These are phyloP conservation scores for Catostylus mosaicus DNA, from an alignment of 30 jellyfish, hydroid and myxozoan genomes.

Conservation along the genomic window DNA sequence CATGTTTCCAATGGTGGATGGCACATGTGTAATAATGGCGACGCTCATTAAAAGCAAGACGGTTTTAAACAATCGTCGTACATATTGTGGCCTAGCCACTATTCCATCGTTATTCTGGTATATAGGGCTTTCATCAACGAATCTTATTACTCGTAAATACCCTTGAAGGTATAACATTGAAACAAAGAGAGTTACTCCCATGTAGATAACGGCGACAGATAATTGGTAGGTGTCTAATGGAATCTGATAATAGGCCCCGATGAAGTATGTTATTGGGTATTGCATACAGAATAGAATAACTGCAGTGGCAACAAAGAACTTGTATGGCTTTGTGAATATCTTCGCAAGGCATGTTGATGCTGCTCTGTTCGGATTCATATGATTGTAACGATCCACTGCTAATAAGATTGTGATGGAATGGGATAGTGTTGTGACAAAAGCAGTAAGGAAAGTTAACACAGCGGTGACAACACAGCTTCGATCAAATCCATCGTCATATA, in stretches of 20 bases:
- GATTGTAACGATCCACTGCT: conserved; percentile 26
- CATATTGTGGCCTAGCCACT: conserved; percentile 18
- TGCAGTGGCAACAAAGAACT: background rate
- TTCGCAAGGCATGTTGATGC: background rate
- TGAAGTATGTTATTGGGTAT: background rate
- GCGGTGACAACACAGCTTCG: background rate
- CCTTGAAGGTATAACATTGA: conserved; percentile 4
- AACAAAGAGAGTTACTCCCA: background rate
- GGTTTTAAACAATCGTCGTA: conserved; percentile 19
- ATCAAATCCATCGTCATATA: background rate
- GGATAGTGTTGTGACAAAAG: background rate
- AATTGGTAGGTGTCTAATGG: background rate
- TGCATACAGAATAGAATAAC: background rate
- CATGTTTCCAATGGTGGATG: background rate
- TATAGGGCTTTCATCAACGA: conserved; percentile 17
- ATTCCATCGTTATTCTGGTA: conserved; percentile 15
- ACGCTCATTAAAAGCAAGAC: background rate
- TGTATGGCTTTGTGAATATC: conserved; percentile 4
- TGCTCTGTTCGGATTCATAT: conserved; percentile 18
- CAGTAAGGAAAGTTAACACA: background rate
- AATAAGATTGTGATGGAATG: background rate
- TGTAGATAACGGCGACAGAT: background rate
- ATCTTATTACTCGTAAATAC: conserved; percentile 1
- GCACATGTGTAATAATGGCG: background rate
- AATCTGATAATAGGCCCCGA: background rate